These are phyloP conservation scores for Megamerina dolium DNA, from an alignment of 2,888 invertebrate species.

Conservation along the genomic window DNA sequence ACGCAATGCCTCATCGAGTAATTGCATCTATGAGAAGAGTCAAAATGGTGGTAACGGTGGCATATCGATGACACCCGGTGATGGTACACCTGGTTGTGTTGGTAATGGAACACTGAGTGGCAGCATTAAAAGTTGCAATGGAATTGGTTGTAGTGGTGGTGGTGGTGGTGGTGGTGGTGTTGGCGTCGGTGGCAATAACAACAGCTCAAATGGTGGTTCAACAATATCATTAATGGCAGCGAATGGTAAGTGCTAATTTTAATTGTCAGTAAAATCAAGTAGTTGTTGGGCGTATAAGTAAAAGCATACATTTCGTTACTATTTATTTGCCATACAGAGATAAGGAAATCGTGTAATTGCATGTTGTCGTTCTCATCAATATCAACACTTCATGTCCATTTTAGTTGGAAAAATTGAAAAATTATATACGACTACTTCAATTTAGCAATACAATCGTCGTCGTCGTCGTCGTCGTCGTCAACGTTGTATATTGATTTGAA, in stretches of 20 bases:
- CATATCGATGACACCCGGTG: constrained; percentile 12
- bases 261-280: background rate
- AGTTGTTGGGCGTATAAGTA: background rate
- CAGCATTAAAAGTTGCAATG: constrained; percentile 1
- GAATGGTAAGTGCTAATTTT: constrained; percentile 29
- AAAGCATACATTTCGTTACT: background rate
- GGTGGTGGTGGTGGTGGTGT: background rate
- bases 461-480: no score
- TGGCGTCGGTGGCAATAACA: constrained; percentile 6
- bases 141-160: constrained; percentile 7
- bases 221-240: constrained; percentile 27
- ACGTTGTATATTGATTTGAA: no score
- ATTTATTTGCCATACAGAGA: no score
- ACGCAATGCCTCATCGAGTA: constrained; percentile 28
- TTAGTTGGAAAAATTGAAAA: background rate
- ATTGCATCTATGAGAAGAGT: constrained; percentile 33
- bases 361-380: background rate
- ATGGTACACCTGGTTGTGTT: background rate
- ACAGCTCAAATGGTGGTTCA: constrained; percentile 11
- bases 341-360: no score
- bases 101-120: background rate
- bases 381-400: background rate
- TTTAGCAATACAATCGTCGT: no score
- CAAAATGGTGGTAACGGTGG: constrained; percentile 12
- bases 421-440: no score